A percentile compares a stretch with the other conserved stretches of the same genome.
phyloP scores from a whole-genome alignment of 23 tunicate species.

The Ascidia mentula region DNA sequence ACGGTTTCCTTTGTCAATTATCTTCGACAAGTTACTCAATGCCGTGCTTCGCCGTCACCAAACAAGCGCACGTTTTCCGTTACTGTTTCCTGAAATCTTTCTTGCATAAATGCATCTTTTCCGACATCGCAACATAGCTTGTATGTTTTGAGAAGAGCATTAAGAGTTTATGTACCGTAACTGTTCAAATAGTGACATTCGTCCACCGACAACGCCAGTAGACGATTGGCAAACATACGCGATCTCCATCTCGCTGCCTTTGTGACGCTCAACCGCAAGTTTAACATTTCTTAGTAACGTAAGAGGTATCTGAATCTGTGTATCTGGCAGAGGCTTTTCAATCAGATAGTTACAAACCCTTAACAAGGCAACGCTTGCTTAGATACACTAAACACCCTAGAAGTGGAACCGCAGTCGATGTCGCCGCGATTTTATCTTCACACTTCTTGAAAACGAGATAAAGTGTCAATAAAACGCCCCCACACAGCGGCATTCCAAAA shows the following conservation, averaged over 20 bases:
- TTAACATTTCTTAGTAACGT: too few species aligned
- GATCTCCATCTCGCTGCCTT: slow-evolving; percentile 1
- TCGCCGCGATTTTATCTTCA: too few species aligned
- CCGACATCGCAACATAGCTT: background rate
- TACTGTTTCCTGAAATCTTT: background rate
- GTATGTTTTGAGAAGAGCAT: background rate
- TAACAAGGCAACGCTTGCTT: too few species aligned
- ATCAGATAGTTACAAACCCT: too few species aligned
- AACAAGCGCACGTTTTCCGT: slow-evolving; percentile 4
- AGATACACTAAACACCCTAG: too few species aligned
- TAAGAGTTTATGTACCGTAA: background rate
- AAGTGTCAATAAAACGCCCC: too few species aligned
- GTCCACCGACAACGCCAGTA: background rate
- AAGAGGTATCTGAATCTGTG: too few species aligned
- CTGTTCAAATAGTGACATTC: background rate
- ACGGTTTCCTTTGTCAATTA: background rate
- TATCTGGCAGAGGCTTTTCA: too few species aligned
- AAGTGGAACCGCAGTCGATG: too few species aligned
- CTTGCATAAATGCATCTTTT: background rate
- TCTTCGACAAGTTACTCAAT: background rate
- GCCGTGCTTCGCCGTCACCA: background rate
- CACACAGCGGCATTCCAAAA: too few species aligned
- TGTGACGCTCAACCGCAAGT: too few species aligned
- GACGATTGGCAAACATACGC: background rate
- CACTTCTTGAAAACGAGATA: too few species aligned